phyloP scores from a whole-genome alignment of 23 tunicate species.

The Corella eumyota region DNA sequence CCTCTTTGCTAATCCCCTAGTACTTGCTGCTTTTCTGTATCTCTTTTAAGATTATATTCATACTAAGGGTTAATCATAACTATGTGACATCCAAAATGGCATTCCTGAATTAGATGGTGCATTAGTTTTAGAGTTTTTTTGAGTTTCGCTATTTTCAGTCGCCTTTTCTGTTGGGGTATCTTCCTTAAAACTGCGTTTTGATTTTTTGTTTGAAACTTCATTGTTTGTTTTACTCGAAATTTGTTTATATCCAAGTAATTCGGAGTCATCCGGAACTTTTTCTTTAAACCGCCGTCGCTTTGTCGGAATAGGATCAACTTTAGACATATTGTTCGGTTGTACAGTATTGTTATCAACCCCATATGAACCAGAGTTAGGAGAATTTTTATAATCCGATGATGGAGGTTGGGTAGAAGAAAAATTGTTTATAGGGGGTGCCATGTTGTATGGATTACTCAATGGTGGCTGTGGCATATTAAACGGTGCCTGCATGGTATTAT shows the following conservation, averaged over 20 bases:
- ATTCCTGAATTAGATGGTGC: slow-evolving; percentile 14
- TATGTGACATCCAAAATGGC: slow-evolving; percentile 69
- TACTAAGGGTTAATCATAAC: too few relatives aligned
- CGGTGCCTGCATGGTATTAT: too few relatives aligned
- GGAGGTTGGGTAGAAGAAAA: neutral
- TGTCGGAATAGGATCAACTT: slow-evolving; percentile 8
- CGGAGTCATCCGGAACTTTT: slow-evolving; percentile 50
- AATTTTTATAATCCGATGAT: neutral
- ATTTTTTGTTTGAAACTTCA: neutral
- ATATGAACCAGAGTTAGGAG: neutral
- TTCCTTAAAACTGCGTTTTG: neutral
- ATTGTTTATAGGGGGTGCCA: slow-evolving; percentile 9
- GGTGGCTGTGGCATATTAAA: neutral
- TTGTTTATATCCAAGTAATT: slow-evolving; percentile 61
- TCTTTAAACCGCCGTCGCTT: slow-evolving; percentile 62
- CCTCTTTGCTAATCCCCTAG: too few relatives aligned
- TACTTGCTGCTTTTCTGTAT: too few relatives aligned
- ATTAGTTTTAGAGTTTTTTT: neutral
- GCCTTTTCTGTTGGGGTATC: too few relatives aligned
- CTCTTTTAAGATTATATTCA: too few relatives aligned
- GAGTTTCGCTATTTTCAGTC: neutral
- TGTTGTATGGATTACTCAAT: slow-evolving; percentile 5
- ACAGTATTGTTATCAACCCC: neutral
- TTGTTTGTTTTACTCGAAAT: slow-evolving; percentile 7
- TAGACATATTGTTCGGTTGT: neutral